phyloP scores from a whole-genome alignment of 2,113 vertebrate species.

The Puma concolor region DNA sequence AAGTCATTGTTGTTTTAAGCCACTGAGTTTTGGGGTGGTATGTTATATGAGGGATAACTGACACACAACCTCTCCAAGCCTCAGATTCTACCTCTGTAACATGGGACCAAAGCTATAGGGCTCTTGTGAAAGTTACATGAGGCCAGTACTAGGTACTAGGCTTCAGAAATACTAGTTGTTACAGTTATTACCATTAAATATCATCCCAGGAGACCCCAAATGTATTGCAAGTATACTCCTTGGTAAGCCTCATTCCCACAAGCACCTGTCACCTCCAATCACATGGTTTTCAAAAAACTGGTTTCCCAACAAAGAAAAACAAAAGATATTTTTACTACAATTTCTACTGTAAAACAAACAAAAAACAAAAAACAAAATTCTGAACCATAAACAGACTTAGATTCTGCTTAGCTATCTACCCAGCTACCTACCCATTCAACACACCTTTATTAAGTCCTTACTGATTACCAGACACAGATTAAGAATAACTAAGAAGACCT shows the following conservation, averaged over 20 bases:
- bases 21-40: not conserved
- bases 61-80: not conserved
- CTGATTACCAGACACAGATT: not conserved
- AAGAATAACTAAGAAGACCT: not conserved
- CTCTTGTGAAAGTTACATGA: not conserved
- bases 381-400: not conserved
- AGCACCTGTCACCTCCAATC: not conserved
- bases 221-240: not conserved
- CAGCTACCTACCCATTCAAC: not conserved
- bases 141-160: not conserved
- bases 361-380: not conserved
- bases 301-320: constrained; percentile 31
- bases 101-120: not conserved
- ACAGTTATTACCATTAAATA: not conserved
- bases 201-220: not conserved
- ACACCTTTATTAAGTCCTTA: constrained; percentile 24
- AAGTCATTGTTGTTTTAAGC: not conserved
- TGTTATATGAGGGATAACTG: not conserved
- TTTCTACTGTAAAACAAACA: not conserved
- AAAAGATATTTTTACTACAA: not conserved
- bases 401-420: constrained; percentile 42
- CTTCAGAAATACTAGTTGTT: not conserved
- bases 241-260: not conserved
- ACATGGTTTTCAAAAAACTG: not conserved
- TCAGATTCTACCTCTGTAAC: not conserved